Evolutionary conservation across 2,888 invertebrate genomes (phyloP).

Genomic region (Megamerina dolium): DNA sequence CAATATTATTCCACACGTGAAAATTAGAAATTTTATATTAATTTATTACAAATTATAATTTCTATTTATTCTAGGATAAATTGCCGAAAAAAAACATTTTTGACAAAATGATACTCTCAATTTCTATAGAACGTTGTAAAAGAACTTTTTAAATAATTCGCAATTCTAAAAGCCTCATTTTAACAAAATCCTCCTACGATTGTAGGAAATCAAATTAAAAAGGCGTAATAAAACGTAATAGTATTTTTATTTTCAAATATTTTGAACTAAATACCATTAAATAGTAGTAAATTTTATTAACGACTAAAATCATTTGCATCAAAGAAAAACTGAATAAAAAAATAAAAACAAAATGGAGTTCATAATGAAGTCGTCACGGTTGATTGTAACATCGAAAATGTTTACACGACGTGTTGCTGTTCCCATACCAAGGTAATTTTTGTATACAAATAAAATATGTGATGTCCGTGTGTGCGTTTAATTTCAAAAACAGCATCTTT

Average conservation of each 20-base stretch:
- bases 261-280: too few species aligned
- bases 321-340: too few species aligned
- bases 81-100: conserved; percentile 42
- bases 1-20: background rate
- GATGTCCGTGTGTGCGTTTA: too few species aligned
- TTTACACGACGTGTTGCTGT: conserved; percentile 46
- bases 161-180: background rate
- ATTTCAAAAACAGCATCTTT: too few species aligned
- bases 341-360: conserved; percentile 49
- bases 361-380: conserved; percentile 46
- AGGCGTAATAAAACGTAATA: too few species aligned
- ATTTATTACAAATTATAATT: too few species aligned
- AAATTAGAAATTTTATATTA: too few species aligned
- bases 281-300: too few species aligned
- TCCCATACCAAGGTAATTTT: conserved; percentile 49
- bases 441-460: background rate
- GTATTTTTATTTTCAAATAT: too few species aligned
- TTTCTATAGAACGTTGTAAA: conserved; percentile 31
- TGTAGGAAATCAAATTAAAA: too few species aligned
- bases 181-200: too few species aligned
- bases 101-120: conserved; percentile 44
- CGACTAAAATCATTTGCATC: too few species aligned
- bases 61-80: conserved; percentile 39
- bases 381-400: conserved; percentile 45
- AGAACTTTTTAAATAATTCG: conserved; percentile 14